phyloP scores from a whole-genome alignment of 2,113 vertebrate genomes.

The Paratilapia polleni region DNA sequence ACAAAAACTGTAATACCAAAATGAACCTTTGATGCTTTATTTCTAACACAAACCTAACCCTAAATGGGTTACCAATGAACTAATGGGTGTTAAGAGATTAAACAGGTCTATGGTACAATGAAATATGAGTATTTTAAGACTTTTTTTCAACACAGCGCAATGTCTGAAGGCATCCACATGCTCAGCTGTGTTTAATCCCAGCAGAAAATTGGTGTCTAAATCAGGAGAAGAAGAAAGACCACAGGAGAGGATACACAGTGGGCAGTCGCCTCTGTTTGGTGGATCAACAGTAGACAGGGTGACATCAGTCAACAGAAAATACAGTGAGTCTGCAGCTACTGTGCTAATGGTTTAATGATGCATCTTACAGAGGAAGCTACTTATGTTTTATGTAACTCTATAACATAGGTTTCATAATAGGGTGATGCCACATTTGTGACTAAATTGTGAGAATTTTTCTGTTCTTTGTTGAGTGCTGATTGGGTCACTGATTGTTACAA shows the following conservation, averaged over 20 bases:
- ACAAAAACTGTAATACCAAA: not conserved
- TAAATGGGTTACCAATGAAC: not conserved
- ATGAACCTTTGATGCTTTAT: not conserved
- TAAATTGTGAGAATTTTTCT: not conserved
- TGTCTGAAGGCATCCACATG: too few species aligned
- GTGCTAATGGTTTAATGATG: not conserved
- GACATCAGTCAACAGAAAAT: too few species aligned
- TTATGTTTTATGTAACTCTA: not conserved
- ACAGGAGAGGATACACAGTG: too few species aligned
- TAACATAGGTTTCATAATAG: too few species aligned
- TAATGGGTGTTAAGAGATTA: not conserved
- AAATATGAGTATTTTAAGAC: too few species aligned
- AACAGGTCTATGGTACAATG: not conserved
- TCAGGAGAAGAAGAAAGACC: too few species aligned
- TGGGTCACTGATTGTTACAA: not conserved
- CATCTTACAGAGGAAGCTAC: not conserved
- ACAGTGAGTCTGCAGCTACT: too few species aligned
- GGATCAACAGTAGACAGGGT: too few species aligned
- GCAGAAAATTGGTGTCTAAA: too few species aligned
- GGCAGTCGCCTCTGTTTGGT: too few species aligned
- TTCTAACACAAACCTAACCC: not conserved
- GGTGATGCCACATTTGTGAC: not conserved
- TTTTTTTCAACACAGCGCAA: too few species aligned
- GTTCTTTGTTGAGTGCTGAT: not conserved
- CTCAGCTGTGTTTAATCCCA: not conserved